Base-by-base conservation (phyloP, 2,113 vertebrate species). In the Oriolus oriolus region DNA sequence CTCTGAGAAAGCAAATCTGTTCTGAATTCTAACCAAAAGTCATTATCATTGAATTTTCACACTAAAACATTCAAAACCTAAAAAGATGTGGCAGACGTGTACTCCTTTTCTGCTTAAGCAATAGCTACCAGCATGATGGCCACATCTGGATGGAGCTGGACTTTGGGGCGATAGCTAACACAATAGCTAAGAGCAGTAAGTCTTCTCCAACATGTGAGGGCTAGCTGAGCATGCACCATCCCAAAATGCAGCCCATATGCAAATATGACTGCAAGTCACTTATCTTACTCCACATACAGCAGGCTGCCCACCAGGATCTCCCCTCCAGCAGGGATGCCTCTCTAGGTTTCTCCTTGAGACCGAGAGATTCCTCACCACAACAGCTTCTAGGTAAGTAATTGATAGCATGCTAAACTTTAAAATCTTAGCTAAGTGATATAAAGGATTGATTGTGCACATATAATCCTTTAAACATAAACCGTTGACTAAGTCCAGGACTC, bases 111-210 rank as follows among this genome's bases (percentile, higher is more conserved):
- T 69, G 30, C 30, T 19, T 54, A 54, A 83, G 78, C 45, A 83
- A 68, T 2, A 53, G 39, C 11, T 61, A 35, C 24, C 6, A 18
- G 24, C 2, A 1, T 7, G 39, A 68, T 47, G 30, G 39, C 69
- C 53, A 9, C 35, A 12, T 53, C n/a, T 53, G 39, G 24, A 60
- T 35, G 30, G 69, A 53, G 17, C 3, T 44, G 37, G 44, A 50
- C 35, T 28, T 65, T 37, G 10, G 15, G 49, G 44, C 73, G 22
- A 50, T 9, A 44, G 18, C 23, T 16, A 65, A 74, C 35, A 65
- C 15, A 37, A 50, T 0, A 50, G 33, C 12, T 37, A 37, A 27
- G 44, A 71, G 37, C 22, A 2, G 0, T 4, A 33, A 74, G 7
- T 33, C 18, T 73, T 57, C 35, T 18, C 49, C 10, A 33, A 16